These are phyloP conservation scores for Drepana falcataria DNA, from an alignment of 2,888 invertebrate genomes.

Conservation along the genomic window DNA sequence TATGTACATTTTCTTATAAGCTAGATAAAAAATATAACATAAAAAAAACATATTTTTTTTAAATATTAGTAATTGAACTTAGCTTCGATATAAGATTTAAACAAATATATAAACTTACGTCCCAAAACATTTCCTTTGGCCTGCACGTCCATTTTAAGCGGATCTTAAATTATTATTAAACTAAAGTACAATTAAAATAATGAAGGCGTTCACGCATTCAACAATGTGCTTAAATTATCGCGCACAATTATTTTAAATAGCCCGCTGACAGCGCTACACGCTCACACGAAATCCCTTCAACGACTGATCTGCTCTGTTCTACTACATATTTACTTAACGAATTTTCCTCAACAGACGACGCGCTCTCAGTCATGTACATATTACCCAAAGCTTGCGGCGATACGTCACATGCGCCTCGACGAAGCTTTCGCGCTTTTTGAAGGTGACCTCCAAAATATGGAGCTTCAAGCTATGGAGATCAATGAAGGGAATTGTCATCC, in stretches of 20 bases:
- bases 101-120: constrained; percentile 61
- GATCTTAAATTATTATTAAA: too few relatives aligned
- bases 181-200: neutral
- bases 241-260: neutral
- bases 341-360: constrained; percentile 18
- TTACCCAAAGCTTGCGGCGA: constrained; percentile 16
- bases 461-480: constrained; percentile 21
- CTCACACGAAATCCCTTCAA: neutral
- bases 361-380: constrained; percentile 32
- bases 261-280: neutral
- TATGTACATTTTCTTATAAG: too few relatives aligned
- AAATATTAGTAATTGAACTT: too few relatives aligned
- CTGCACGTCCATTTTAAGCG: constrained; percentile 65
- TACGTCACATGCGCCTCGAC: constrained; percentile 23
- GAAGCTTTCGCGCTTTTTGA: constrained; percentile 62
- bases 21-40: too few relatives aligned
- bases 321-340: constrained; percentile 10
- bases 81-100: constrained; percentile 4
- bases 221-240: neutral
- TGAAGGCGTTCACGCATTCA: too few relatives aligned
- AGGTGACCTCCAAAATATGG: constrained; percentile 61
- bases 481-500: constrained; percentile 22
- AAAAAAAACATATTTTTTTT: too few relatives aligned
- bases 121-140: constrained; percentile 78
- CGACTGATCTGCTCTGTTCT: neutral